A percentile compares a stretch with the other conserved stretches of the same genome.
Conservation (phyloP, 2,113 vertebrate genomes). For the Pollachius pollachius region DNA sequence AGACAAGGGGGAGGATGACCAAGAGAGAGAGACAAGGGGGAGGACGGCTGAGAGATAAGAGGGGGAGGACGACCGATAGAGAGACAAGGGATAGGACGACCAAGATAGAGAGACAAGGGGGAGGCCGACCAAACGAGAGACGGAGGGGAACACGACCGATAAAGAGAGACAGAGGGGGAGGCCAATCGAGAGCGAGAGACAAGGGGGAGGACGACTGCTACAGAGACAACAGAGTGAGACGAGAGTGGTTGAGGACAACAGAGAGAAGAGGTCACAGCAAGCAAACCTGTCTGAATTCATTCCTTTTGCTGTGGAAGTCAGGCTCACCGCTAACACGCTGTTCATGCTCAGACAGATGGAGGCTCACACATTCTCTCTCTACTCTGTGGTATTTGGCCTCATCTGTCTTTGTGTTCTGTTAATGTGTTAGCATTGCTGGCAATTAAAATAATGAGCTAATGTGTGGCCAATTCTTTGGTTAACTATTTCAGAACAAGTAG, state of each 20-base stretch:
- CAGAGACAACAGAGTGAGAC: constrained; percentile 36
- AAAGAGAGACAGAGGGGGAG: constrained; percentile 73
- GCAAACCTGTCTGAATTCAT: constrained; percentile 69
- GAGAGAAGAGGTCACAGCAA: constrained; percentile 9
- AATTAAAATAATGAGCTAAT: no score
- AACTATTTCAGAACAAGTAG: no score
- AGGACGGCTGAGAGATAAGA: no score
- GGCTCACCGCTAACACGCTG: constrained; percentile 10
- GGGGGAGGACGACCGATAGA: no score
- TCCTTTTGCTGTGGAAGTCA: constrained; percentile 38
- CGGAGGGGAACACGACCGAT: constrained; percentile 71
- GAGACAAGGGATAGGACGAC: no score
- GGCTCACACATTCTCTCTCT: no score
- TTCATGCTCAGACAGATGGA: not conserved
- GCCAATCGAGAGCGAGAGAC: constrained; percentile 71
- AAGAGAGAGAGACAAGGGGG: no score
- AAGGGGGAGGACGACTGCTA: constrained; percentile 71
- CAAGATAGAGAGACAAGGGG: no score
- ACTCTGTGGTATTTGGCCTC: no score
- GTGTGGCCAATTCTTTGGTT: no score
- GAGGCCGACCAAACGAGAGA: constrained; percentile 41
- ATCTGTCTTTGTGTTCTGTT: not conserved
- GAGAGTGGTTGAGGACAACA: no score
- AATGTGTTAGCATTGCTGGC: no score
- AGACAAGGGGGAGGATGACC: constrained; percentile 41